Percentiles rank a stretch among this genome's conserved stretches.
Evolutionary conservation across 2,113 vertebrate genomes (phyloP).

Genomic region (Podilymbus podiceps): DNA sequence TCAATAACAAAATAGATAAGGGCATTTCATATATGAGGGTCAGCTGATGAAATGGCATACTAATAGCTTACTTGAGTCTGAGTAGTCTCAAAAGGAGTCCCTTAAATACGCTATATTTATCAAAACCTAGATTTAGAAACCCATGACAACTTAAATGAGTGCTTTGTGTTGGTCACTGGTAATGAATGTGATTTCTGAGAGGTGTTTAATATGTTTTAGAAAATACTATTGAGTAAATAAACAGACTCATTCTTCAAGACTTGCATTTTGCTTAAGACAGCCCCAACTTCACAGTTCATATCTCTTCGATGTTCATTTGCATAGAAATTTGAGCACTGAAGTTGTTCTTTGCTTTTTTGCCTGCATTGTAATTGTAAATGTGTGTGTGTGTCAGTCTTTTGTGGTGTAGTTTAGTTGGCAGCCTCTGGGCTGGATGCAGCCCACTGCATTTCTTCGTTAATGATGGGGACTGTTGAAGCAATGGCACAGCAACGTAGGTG

Average conservation of each 20-base stretch:
- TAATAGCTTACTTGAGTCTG: not conserved
- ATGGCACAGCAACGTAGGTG: not conserved
- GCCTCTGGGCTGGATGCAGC: not conserved
- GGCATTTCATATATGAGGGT: not conserved
- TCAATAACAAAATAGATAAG: not conserved
- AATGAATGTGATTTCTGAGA: not conserved
- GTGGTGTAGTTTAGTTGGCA: not conserved
- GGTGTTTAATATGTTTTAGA: fast-evolving
- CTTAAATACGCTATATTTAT: not conserved
- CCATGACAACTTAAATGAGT: not conserved
- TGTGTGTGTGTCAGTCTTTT: not conserved
- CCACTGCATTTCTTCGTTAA: not conserved
- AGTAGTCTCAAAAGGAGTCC: not conserved
- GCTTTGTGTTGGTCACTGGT: not conserved
- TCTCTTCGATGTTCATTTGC: not conserved
- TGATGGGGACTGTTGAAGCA: not conserved
- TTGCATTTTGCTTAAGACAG: not conserved
- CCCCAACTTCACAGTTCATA: not conserved
- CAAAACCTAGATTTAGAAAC: not conserved
- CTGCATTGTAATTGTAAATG: not conserved
- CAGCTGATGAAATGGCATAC: not conserved
- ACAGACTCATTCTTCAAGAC: not conserved
- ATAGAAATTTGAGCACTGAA: not conserved
- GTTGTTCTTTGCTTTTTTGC: not conserved
- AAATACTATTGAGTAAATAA: not conserved